Percentiles rank a stretch among this genome's conserved stretches.
Conservation (phyloP, 2,113 vertebrate genomes). For the Ginglymostoma cirratum region DNA sequence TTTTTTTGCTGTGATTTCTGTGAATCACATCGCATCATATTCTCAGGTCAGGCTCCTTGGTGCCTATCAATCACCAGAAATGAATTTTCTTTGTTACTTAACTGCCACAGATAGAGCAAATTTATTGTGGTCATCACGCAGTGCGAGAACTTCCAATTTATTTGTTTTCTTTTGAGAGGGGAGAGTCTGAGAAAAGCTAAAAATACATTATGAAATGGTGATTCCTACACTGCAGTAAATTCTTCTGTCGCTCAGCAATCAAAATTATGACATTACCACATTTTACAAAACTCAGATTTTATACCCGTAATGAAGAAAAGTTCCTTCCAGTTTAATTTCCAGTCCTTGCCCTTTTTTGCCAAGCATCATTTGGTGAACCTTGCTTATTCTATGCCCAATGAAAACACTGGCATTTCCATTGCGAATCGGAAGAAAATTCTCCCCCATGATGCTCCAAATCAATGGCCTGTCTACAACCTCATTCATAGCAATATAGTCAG, state of each 20-base stretch:
- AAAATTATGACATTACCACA: neutral
- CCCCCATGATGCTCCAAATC: neutral
- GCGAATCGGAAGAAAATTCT: neutral
- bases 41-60: slow-evolving; percentile 28
- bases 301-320: neutral
- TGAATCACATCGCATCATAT: slow-evolving; percentile 19
- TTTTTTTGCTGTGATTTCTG: neutral
- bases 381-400: neutral
- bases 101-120: neutral
- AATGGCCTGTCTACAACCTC: neutral
- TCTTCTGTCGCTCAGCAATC: neutral
- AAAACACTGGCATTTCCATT: neutral
- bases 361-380: neutral
- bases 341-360: neutral
- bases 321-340: neutral
- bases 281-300: neutral
- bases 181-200: neutral
- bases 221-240: neutral
- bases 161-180: neutral
- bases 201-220: too few species aligned
- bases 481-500: neutral
- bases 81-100: slow-evolving; percentile 14
- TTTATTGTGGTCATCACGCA: neutral
- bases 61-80: slow-evolving; percentile 7
- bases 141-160: neutral